Conservation (phyloP, 2,797 vertebrate genomes). For the Xiphophorus birchmanni region DNA sequence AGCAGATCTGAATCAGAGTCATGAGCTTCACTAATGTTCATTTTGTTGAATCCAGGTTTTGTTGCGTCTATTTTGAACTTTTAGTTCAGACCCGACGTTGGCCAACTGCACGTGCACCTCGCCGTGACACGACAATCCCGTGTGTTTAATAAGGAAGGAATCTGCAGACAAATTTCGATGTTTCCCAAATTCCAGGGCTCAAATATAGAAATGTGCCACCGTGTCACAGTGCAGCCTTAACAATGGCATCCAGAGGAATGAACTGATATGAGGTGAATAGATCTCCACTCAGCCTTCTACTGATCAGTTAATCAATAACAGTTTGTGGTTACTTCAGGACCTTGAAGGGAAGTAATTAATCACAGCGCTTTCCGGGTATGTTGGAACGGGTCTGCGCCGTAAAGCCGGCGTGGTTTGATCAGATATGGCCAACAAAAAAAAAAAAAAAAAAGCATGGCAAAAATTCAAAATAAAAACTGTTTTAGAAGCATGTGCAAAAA, state of each 20-base stretch:
- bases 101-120: not conserved
- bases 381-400: not conserved
- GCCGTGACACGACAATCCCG: constrained; percentile 39
- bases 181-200: constrained; percentile 8
- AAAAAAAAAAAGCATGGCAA: not conserved
- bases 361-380: not conserved
- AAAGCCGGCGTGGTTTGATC: not conserved
- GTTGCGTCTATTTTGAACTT: not conserved
- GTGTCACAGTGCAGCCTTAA: constrained; percentile 36
- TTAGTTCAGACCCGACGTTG: not conserved
- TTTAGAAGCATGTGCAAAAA: not conserved
- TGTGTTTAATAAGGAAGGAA: constrained; percentile 62
- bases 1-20: not conserved
- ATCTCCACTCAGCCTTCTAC: not conserved
- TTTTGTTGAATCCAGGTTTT: not conserved
- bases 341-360: not conserved
- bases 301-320: constrained; percentile 5
- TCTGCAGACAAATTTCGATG: constrained; percentile 5
- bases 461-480: not conserved
- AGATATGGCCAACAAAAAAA: not conserved
- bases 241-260: constrained; percentile 20
- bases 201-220: constrained; percentile 31
- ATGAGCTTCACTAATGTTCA: not conserved
- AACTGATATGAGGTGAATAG: not conserved
- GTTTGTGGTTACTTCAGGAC: not conserved